Percentiles rank a stretch among this genome's conserved stretches.
Evolutionary conservation across 2,888 invertebrate species (phyloP).

Genomic region (Argyra leucocephala): DNA sequence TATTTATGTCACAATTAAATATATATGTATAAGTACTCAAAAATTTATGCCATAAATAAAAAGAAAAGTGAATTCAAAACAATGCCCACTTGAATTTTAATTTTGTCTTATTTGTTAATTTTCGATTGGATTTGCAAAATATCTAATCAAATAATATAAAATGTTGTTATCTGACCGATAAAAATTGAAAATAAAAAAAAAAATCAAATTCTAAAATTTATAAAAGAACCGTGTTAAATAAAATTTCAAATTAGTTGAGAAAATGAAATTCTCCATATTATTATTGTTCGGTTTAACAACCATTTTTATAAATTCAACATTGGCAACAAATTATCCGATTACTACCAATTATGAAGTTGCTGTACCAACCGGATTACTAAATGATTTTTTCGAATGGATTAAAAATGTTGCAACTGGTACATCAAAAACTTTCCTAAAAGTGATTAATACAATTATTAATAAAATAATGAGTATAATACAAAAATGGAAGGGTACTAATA

Average conservation of each 20-base stretch:
- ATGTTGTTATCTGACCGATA: no score
- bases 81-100: no score
- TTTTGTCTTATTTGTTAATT: no score
- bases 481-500: not conserved
- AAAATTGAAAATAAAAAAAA: no score
- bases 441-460: not conserved
- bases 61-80: no score
- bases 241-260: not conserved
- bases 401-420: not conserved
- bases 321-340: not conserved
- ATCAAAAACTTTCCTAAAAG: not conserved
- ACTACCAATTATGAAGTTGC: not conserved
- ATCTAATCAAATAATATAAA: no score
- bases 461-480: not conserved
- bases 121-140: no score
- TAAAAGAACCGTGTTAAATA: not conserved
- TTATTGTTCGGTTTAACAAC: not conserved
- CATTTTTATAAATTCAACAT: not conserved
- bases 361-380: not conserved
- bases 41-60: no score
- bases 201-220: not conserved
- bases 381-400: not conserved
- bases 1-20: no score
- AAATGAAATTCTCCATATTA: slow-evolving; percentile 4
- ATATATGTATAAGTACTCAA: no score